Evolutionary conservation across 2,888 invertebrate species (phyloP).

Genomic region (Melinopterus prodromus): DNA sequence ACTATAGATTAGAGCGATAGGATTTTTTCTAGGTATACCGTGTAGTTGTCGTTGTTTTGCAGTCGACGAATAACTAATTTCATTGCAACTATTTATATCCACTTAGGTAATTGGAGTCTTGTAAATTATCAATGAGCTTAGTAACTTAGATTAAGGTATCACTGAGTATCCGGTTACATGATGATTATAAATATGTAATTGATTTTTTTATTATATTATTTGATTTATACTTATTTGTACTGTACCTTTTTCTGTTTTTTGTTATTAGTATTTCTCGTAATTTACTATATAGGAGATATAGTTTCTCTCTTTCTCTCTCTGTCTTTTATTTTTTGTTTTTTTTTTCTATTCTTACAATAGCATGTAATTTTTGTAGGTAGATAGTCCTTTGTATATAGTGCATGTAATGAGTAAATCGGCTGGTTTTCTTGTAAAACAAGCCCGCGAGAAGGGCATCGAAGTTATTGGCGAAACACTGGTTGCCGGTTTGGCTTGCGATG

Average conservation of each 20-base stretch:
- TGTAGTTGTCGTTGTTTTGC: too few species aligned
- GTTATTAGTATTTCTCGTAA: background rate
- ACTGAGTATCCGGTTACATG: background rate
- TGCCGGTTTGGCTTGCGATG: slow-evolving; percentile 78
- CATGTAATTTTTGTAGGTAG: slow-evolving; percentile 70
- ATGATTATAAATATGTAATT: background rate
- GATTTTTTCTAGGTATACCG: too few species aligned
- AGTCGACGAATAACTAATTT: too few species aligned
- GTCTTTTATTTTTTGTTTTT: background rate
- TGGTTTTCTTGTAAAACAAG: slow-evolving; percentile 78
- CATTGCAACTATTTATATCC: too few species aligned
- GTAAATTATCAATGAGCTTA: background rate
- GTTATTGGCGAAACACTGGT: slow-evolving; percentile 95
- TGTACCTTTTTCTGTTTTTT: background rate
- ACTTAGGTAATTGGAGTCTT: too few species aligned
- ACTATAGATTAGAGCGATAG: background rate
- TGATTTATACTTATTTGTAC: too few species aligned
- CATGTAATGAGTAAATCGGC: slow-evolving; percentile 97
- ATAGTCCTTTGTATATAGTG: slow-evolving; percentile 92
- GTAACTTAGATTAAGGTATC: background rate
- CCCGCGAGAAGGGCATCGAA: slow-evolving; percentile 66
- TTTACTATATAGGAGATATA: background rate
- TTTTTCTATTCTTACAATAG: slow-evolving; percentile 36
- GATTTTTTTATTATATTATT: background rate
- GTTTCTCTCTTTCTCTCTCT: background rate